These are phyloP conservation scores for Caenorhabditis sp. DNA, from an alignment of 2,888 invertebrate genomes.

Conservation along the genomic window DNA sequence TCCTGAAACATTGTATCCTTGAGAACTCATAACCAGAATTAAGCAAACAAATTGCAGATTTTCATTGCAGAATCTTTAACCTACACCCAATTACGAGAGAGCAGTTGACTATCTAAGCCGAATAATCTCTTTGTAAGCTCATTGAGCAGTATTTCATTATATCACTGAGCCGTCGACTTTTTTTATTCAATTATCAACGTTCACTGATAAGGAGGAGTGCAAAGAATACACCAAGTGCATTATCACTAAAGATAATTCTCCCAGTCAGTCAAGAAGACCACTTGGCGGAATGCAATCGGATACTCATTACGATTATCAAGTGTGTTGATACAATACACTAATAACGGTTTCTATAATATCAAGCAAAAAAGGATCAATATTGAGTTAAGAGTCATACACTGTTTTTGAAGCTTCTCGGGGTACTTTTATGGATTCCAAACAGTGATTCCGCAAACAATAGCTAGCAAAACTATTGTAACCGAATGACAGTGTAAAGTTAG, in stretches of 20 bases:
- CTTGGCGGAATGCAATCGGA: constrained; percentile 21
- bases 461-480: constrained; percentile 24
- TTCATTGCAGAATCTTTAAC: too few relatives aligned
- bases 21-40: too few relatives aligned
- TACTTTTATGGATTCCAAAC: background rate
- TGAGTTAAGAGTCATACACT: background rate
- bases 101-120: too few relatives aligned
- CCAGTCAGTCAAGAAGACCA: constrained; percentile 4
- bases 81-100: too few relatives aligned
- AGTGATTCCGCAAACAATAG: constrained; percentile 11
- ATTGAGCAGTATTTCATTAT: background rate
- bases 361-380: too few relatives aligned
- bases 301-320: constrained; percentile 9
- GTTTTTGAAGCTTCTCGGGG: background rate
- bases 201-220: constrained; percentile 12
- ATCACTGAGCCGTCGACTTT: background rate
- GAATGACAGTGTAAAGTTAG: constrained; percentile 14
- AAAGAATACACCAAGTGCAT: constrained; percentile 8
- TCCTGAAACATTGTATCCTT: too few relatives aligned
- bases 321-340: background rate
- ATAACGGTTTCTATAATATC: background rate
- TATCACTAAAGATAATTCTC: background rate
- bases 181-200: constrained; percentile 2
- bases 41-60: too few relatives aligned
- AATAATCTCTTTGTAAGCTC: too few relatives aligned